Evolutionary conservation across 2,113 vertebrate genomes (phyloP), one percentile per base, ranked within the genome.

Genomic region (Argyrosomus japonicus): DNA sequence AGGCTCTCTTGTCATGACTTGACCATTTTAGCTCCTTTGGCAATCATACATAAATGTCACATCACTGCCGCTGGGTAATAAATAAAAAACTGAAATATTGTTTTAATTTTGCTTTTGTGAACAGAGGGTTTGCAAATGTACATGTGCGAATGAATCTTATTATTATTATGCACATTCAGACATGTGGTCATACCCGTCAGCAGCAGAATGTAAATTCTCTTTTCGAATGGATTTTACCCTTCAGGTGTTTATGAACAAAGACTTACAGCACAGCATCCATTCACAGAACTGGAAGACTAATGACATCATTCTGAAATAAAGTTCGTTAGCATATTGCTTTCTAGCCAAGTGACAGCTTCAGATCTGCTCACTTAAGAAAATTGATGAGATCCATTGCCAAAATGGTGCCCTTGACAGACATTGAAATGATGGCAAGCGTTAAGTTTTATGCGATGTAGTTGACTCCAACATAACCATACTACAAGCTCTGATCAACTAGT

Each of bases 371-470:
- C 91, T 89, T 87, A 88, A 87, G 80, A 89, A 91, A 93, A 93
- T 89, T 90, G 82, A 91, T 92, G 89, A 82, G 88, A 88, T 86
- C 78, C 84, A 88, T 74, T 89, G 86, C 81, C 83, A 90, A 89
- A 94, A 95, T 57, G 87, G 89, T 88, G 91, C 93, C 91, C 92
- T 91, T 92, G 92, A 92, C 89, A 93, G 90, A 89, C 87, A 94
- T 81, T 89, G 88, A 83, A 90, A 93, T 87, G 87, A 93, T 93
- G 75, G 89, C 88, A 73, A 90, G 88, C 78, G 84, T 93, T 93
- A 94, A 91, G 89, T 92, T 94, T 93, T 91, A 93, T 91, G 89
- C 68, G 77, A 88, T 86, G 89, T 85, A 92, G 90, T 93, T 92
- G 91, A 94, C 90, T 91, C 74, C 80, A 87, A 83, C 77, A 86